phyloP scores from a whole-genome alignment of 2,113 vertebrate species.

The Pachypanchax playfairii region DNA sequence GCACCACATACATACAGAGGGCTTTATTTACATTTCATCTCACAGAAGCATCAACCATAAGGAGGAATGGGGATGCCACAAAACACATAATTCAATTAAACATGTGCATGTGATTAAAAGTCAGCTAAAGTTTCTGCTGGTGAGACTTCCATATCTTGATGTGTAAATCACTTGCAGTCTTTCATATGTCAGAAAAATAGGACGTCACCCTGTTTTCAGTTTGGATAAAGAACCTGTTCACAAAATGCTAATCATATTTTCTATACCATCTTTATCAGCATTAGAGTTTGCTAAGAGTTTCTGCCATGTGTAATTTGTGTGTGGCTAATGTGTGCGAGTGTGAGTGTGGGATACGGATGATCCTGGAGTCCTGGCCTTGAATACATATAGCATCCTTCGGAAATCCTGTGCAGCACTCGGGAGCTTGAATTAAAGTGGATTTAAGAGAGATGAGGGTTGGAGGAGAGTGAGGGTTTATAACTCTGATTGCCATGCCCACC shows the following conservation, averaged over 20 bases:
- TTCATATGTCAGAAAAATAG: slow-evolving; percentile 1
- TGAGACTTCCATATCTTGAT: slow-evolving; percentile 18
- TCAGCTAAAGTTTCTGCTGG: not conserved
- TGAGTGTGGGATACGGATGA: slow-evolving; percentile 9
- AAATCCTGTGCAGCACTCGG: slow-evolving; percentile 22
- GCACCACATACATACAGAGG: not conserved
- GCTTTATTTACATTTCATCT: slow-evolving; percentile 37
- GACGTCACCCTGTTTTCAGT: slow-evolving; percentile 20
- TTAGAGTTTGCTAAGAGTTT: not conserved
- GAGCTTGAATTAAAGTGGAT: slow-evolving; percentile 68
- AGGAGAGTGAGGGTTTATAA: slow-evolving; percentile 63
- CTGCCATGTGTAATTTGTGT: slow-evolving; percentile 8
- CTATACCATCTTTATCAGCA: slow-evolving; percentile 19
- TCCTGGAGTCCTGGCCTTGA: slow-evolving; percentile 31
- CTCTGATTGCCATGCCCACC: slow-evolving; percentile 70
- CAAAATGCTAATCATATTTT: slow-evolving; percentile 18
- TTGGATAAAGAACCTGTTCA: slow-evolving; percentile 20
- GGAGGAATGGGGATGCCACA: slow-evolving; percentile 15
- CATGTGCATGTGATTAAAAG: slow-evolving; percentile 3
- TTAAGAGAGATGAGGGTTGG: slow-evolving; percentile 50
- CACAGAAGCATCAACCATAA: slow-evolving; percentile 18
- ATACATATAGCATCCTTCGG: slow-evolving; percentile 14
- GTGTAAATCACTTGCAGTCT: slow-evolving; percentile 8
- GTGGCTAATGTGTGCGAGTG: slow-evolving; percentile 8
- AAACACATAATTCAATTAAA: slow-evolving; percentile 37